Evolutionary conservation across 2,888 invertebrate species (phyloP).

Genomic region (Drosophila greeni): DNA sequence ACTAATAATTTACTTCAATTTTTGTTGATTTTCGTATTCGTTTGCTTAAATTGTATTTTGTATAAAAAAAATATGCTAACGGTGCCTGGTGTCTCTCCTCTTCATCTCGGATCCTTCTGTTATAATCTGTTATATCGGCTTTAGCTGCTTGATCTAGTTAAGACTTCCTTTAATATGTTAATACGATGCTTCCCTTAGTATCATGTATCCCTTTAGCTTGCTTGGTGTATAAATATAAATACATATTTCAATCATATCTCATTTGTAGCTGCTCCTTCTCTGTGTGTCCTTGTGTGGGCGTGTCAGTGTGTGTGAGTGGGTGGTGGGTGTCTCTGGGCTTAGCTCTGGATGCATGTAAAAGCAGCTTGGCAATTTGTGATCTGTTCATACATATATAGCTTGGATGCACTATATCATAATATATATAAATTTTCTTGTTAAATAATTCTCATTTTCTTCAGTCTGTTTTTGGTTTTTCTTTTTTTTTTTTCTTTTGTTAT

Average conservation of each 20-base stretch:
- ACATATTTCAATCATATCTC: constrained; percentile 59
- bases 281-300: constrained; percentile 10
- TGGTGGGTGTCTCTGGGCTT: constrained; percentile 19
- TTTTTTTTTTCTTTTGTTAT: constrained; percentile 45
- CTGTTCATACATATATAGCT: constrained; percentile 33
- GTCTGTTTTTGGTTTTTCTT: constrained; percentile 48
- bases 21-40: constrained; percentile 29
- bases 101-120: constrained; percentile 3
- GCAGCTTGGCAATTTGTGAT: constrained; percentile 41
- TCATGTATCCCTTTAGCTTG: constrained; percentile 46
- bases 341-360: constrained; percentile 40
- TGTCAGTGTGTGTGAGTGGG: constrained; percentile 1
- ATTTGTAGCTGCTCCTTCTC: constrained; percentile 26
- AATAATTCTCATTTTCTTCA: constrained; percentile 47
- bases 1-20: constrained; percentile 56
- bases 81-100: constrained; percentile 60
- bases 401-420: constrained; percentile 42
- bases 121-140: constrained; percentile 24
- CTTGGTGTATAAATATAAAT: constrained; percentile 68
- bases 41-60: constrained; percentile 67
- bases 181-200: constrained; percentile 45
- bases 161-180: constrained; percentile 34
- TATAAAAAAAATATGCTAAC: constrained; percentile 71
- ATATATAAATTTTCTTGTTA: constrained; percentile 48
- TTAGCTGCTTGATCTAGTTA: constrained; percentile 37